These are phyloP conservation scores for Oncorhynchus nerka DNA, from an alignment of 2,113 vertebrate species.

Conservation along the genomic window DNA sequence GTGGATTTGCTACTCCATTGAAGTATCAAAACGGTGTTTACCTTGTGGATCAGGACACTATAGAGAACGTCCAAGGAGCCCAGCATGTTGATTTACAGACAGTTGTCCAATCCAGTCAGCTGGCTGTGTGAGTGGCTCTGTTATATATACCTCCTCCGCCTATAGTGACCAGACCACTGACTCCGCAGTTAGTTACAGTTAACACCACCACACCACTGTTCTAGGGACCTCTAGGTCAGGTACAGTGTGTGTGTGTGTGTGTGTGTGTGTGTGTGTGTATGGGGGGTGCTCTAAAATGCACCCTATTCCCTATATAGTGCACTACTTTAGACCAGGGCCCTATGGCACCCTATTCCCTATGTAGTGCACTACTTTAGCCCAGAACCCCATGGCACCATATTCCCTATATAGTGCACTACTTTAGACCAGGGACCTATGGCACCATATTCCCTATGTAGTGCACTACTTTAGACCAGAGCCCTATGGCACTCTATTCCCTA, in stretches of 20 bases:
- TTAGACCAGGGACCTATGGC: too few species aligned
- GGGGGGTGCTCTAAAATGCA: too few species aligned
- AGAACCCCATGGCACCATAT: too few species aligned
- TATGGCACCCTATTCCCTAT: too few species aligned
- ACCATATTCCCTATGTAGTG: too few species aligned
- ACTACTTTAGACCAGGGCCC: too few species aligned
- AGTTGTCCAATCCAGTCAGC: background rate
- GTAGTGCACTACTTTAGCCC: too few species aligned
- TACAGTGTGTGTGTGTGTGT: background rate
- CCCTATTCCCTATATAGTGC: too few species aligned
- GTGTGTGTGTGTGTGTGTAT: background rate
- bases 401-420: too few species aligned
- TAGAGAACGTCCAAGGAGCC: slow-evolving; percentile 75
- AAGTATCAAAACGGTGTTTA: slow-evolving; percentile 31
- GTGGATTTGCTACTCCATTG: too few species aligned
- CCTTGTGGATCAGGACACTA: slow-evolving; percentile 73
- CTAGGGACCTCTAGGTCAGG: slow-evolving; percentile 62
- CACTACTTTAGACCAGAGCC: too few species aligned
- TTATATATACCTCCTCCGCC: slow-evolving; percentile 64
- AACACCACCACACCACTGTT: slow-evolving; percentile 48
- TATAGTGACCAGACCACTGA: slow-evolving; percentile 65
- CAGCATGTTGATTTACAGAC: slow-evolving; percentile 60
- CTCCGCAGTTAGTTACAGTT: slow-evolving; percentile 50
- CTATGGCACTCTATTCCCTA: too few species aligned
- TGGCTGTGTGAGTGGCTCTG: slow-evolving; percentile 25